Evolutionary conservation across 2,888 invertebrate genomes (phyloP), one percentile per base, ranked within the genome.

Genomic region (Harpagoxenus sublaevis): DNA sequence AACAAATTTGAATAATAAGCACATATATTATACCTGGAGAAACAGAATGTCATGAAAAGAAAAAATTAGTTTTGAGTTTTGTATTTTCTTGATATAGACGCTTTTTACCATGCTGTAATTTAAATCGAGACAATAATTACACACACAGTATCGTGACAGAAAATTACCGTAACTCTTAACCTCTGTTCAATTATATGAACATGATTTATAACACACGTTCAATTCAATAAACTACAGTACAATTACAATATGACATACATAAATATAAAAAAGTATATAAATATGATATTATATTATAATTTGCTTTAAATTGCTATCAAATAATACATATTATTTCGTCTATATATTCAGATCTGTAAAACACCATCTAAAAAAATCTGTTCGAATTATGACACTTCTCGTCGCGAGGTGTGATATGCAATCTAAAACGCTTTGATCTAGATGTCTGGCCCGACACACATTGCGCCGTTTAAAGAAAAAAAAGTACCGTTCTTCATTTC

Each of bases 381-480:
- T 77, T 53, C 10, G 3, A 35, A 12, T 75, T 63, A 31, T 31
- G 63, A 48, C 6, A 63, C 18, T 23, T 35, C 23, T 51, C n/a
- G 15, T 63, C 15, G 12, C 9, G 12, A 28, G 12, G n/a, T 39
- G 31, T 39, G 39, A 65, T 10, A 18, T 53, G 6, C 8, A 39
- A 65, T 78, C 42, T 66, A 39, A 51, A 84, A 77, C 23, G 83
- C 90, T 90, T 90, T 89, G 90, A 89, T 90, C 90, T 86, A 83
- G 66, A 68, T 57, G 45, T 73, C 65, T 83, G 84, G 68, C 42
- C 68, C 74, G 57, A 62, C 66, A 51, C 53, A 70, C 45, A n/a
- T 55, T 66, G 35, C 70, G 51, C 45, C 60, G n/a, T 42, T 53
- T 12, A 10, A n/a, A 55, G 51, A 15, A 68, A 42, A 48, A 60